Percentiles rank a stretch among this genome's conserved stretches.
Conservation (phyloP, 2,888 invertebrate species). For the Euzetes globulus region DNA sequence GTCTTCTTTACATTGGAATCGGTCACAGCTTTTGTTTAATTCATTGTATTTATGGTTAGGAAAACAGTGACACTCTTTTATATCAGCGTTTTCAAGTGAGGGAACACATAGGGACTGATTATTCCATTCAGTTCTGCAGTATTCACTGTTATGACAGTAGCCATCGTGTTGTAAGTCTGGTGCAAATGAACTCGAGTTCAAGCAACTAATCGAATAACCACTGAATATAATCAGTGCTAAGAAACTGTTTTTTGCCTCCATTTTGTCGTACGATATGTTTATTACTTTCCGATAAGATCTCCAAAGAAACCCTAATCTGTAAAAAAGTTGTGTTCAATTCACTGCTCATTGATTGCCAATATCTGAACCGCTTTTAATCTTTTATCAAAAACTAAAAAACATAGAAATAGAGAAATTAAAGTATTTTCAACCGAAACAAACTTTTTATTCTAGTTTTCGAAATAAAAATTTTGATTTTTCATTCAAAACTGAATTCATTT, state of each 20-base stretch:
- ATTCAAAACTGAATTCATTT: too few species aligned
- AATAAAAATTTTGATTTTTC: too few species aligned
- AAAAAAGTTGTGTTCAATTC: background rate
- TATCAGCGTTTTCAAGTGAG: background rate
- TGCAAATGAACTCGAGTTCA: background rate
- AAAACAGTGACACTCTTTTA: constrained; percentile 11
- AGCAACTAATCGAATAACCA: background rate
- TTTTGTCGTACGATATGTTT: background rate
- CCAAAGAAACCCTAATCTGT: constrained; percentile 1
- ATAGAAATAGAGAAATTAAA: too few species aligned
- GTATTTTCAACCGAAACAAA: too few species aligned
- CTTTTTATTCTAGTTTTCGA: too few species aligned
- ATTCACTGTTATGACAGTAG: background rate
- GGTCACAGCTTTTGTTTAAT: background rate
- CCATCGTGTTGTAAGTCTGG: background rate
- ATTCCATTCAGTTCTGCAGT: background rate
- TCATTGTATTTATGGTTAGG: background rate
- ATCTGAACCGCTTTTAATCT: too few species aligned
- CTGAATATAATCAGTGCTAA: background rate
- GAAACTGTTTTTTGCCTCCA: background rate
- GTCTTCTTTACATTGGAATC: background rate
- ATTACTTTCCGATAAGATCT: background rate
- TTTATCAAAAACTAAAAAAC: too few species aligned
- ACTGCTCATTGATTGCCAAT: background rate
- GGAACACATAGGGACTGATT: background rate